Conservation (phyloP, 2,888 invertebrate genomes). For the Tetranychus piercei region DNA sequence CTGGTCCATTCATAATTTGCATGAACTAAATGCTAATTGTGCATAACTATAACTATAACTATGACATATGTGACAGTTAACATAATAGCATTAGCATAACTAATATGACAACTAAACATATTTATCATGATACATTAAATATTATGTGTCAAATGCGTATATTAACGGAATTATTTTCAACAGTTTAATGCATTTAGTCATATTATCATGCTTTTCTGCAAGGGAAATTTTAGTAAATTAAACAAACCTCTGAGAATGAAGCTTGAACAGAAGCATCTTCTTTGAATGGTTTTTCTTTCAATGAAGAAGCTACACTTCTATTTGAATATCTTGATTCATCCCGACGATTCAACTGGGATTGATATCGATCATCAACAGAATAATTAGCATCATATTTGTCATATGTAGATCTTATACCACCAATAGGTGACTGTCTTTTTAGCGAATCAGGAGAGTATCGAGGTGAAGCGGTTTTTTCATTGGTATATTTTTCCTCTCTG, state of each 20-base stretch:
- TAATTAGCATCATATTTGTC: neutral
- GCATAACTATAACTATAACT: neutral
- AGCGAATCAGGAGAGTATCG: neutral
- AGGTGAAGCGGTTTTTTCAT: neutral
- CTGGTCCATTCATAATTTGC: neutral
- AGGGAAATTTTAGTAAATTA: neutral
- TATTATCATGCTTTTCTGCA: neutral
- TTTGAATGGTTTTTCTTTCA: neutral
- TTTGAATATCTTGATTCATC: neutral
- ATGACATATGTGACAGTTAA: too few species aligned
- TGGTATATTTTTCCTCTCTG: neutral
- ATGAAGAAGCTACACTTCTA: neutral
- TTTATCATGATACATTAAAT: too few species aligned
- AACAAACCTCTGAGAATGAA: neutral
- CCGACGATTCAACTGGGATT: neutral
- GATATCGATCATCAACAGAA: neutral
- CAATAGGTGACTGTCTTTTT: neutral
- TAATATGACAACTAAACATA: too few species aligned
- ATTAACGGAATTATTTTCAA: too few species aligned
- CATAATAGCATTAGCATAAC: too few species aligned
- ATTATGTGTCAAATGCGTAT: too few species aligned
- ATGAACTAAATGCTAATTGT: neutral
- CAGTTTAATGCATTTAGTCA: neutral
- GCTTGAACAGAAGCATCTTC: conserved; percentile 9
- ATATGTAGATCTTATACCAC: neutral